These are phyloP conservation scores for Eublepharis macularius DNA, from an alignment of 2,113 vertebrate genomes.

Conservation along the genomic window DNA sequence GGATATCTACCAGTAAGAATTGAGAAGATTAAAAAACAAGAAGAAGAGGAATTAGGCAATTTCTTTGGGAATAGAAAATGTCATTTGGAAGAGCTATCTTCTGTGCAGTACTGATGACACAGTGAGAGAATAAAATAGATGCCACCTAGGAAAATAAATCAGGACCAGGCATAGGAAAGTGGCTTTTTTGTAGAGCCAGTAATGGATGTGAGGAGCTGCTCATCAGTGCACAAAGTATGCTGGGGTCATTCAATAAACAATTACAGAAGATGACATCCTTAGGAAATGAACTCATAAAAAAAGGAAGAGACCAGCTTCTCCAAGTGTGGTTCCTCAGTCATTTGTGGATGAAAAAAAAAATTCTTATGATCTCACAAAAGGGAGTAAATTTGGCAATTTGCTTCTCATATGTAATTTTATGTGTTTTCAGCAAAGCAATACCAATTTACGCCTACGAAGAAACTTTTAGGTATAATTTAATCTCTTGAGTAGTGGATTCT, in stretches of 20 bases:
- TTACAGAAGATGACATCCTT: background rate
- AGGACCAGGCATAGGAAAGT: background rate
- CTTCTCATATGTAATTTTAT: background rate
- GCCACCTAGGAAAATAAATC: background rate
- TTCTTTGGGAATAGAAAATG: background rate
- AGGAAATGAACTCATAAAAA: background rate
- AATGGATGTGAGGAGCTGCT: background rate
- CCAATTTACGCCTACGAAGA: background rate
- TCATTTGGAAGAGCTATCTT: slow-evolving; percentile 15
- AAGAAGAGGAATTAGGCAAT: background rate
- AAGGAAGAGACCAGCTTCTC: background rate
- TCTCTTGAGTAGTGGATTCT: background rate
- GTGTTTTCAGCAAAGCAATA: background rate
- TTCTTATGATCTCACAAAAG: background rate
- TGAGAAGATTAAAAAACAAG: background rate
- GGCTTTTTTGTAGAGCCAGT: background rate
- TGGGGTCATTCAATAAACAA: background rate
- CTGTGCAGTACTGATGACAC: background rate
- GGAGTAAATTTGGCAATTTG: background rate
- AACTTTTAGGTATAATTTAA: background rate
- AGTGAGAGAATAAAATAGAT: background rate
- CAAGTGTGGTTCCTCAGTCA: background rate
- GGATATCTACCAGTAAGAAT: background rate
- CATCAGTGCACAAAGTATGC: background rate
- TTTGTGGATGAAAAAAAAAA: background rate